Conservation (phyloP, 2,797 vertebrate species). For the Bovichtus variegatus region DNA sequence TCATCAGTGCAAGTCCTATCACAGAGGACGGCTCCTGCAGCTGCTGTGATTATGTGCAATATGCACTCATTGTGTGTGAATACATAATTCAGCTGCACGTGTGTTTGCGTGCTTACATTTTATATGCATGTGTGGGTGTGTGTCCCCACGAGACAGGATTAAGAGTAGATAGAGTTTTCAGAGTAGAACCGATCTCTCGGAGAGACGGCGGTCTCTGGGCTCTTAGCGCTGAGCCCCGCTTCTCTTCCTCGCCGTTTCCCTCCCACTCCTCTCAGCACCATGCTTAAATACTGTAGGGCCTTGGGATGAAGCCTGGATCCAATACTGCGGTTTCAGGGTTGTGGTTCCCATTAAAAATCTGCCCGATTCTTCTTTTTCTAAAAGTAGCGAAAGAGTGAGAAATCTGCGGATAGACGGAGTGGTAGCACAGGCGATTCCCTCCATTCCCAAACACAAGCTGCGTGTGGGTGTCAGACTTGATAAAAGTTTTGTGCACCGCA, state of each 20-base stretch:
- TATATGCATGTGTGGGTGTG: constrained; percentile 52
- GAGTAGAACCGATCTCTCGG: constrained; percentile 73
- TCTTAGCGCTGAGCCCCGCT: constrained; percentile 60
- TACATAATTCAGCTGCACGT: constrained; percentile 60
- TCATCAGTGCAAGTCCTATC: constrained; percentile 46
- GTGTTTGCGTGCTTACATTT: constrained; percentile 56
- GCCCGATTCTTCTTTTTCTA: constrained; percentile 23
- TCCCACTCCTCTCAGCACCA: constrained; percentile 54
- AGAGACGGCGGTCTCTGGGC: constrained; percentile 71
- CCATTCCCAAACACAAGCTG: constrained; percentile 28
- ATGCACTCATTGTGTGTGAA: constrained; percentile 44
- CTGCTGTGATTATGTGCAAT: constrained; percentile 56
- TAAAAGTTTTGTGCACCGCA: constrained; percentile 23
- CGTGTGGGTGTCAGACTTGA: constrained; percentile 38
- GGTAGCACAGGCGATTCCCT: constrained; percentile 9
- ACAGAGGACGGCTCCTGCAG: constrained; percentile 35
- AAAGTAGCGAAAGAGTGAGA: constrained; percentile 29
- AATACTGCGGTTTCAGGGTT: constrained; percentile 41
- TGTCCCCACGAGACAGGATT: constrained; percentile 73
- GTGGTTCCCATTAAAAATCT: constrained; percentile 60
- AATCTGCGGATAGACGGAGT: constrained; percentile 36
- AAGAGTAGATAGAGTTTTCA: constrained; percentile 78
- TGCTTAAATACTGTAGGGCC: constrained; percentile 61
- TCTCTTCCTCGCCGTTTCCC: constrained; percentile 50
- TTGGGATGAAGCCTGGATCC: constrained; percentile 62